Percentiles rank a stretch among this genome's conserved stretches.
These are phyloP conservation scores for Yponomeuta evonymella DNA, from an alignment of 2,888 invertebrate genomes.

Conservation along the genomic window DNA sequence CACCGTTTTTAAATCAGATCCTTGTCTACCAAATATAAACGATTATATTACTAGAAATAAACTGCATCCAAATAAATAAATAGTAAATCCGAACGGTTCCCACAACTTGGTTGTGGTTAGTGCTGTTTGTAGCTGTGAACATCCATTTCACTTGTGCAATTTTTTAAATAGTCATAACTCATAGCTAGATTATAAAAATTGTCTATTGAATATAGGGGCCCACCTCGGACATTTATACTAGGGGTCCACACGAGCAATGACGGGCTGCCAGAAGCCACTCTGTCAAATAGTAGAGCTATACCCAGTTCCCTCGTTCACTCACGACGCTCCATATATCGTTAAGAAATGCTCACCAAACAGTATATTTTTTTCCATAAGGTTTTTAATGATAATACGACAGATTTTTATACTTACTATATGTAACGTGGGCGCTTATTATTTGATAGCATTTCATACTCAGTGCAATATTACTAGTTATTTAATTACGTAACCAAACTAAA, in stretches of 20 bases:
- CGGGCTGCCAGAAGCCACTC: constrained; percentile 31
- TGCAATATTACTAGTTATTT: constrained; percentile 78
- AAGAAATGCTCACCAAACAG: constrained; percentile 45
- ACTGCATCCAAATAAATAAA: constrained; percentile 40
- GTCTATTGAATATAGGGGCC: constrained; percentile 73
- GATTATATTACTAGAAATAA: constrained; percentile 43
- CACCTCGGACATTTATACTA: constrained; percentile 40
- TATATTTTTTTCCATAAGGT: constrained; percentile 69
- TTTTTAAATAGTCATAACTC: constrained; percentile 74
- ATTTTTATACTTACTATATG: constrained; percentile 46
- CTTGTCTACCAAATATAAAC: constrained; percentile 58
- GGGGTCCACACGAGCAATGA: constrained; percentile 2
- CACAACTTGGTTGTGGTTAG: constrained; percentile 43
- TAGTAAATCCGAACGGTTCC: constrained; percentile 51
- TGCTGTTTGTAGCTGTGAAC: constrained; percentile 71
- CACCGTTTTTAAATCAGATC: constrained; percentile 60
- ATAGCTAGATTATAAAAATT: constrained; percentile 72
- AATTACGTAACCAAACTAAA: constrained; percentile 78
- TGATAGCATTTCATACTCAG: constrained; percentile 77
- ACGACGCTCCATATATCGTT: background rate
- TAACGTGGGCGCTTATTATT: constrained; percentile 75
- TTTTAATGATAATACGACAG: constrained; percentile 58
- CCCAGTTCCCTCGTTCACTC: constrained; percentile 1
- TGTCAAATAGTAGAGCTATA: background rate
- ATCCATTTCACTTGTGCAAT: constrained; percentile 75